Evolutionary conservation across 2,113 vertebrate genomes (phyloP), one percentile per base, ranked within the genome.

Genomic region (Natator depressus): DNA sequence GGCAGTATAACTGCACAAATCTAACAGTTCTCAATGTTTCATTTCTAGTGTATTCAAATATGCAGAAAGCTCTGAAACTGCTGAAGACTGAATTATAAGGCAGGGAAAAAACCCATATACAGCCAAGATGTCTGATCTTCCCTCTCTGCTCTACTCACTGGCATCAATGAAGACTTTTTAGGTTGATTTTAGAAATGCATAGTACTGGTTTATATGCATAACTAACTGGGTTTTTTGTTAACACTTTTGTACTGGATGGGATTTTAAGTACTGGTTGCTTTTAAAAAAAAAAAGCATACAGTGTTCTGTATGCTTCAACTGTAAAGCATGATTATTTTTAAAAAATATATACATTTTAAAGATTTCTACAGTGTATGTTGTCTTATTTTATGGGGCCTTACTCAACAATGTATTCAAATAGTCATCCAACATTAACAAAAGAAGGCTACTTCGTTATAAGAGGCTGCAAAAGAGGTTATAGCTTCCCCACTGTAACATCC

Each of bases 61-160:
- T 99, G 98, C 98, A 98, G 97, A 99, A 98, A 97, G 98, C 98
- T 0, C 93, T 98, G 94, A 98, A 97, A 81, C 94, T 98, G 72
- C 95, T 99, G 88, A 99, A 99, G 97, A 98, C 98, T n/a, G 98
- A 99, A 93, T 80, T 99, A 94, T 99, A 98, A 97, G 85, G 81
- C 9, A 54, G 92, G 89, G 94, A 85, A 75, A 29, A 94, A 86
- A 38, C 54, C 93, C 85, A 76, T 51, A 24, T 75, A 69, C n/a
- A 82, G 53, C 83, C 24, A 79, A 0, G 8, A 78, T 87, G 76
- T 53, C 79, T 89, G 51, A 84, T 69, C 42, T 85, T 94, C 87
- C 49, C 75, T 20, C 82, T 82, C 80, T 27, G 25, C 82, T 80
- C 80, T 27, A 84, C 31, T 46, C 91, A 78, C 16, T 91, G 89